Base-by-base conservation (phyloP, 92 coral and sea anemone species). In the Diadumene lineata region DNA sequence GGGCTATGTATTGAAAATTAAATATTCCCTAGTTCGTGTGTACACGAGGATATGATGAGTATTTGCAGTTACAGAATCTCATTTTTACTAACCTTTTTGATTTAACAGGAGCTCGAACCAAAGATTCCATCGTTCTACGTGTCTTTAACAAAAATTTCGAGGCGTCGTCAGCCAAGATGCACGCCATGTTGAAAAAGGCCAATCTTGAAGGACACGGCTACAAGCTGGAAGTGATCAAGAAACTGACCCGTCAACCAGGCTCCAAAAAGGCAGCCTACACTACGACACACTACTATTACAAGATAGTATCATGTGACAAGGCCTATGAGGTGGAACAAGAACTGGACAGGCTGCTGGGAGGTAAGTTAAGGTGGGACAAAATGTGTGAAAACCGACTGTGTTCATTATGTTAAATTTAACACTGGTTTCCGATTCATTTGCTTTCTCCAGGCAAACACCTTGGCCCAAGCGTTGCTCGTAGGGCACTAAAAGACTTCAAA, bases 161-260 rank as follows among this genome's bases (percentile, higher is more conserved):
- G 3, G 15, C 2, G 70, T 57, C 69, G 1, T 80, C 67, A 38
- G 56, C 27, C 4, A 66, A 81, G 72, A 66, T 74, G 60, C 70
- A 19, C 29, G 58, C 31, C 19, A 16, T 74, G 11, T 43, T 81
- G 19, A 29, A 74, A 61, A 30, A 81, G 43, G 85, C 80, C 31
- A 30, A 81, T 64, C 81, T 81, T 2, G 64, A 28, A 16, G 60
- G 74, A 1, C 79, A 66, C 28, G 85, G 85, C 7, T 81, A 63
- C 80, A 19, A 38, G 56, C 33, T 53, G 63, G 79, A 74, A 29
- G 70, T 60, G 25, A 74, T 43, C 22, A 74, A 69, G 2, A n/a
- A 11, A 43, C 21, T 74, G 30, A 44, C 19, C 8, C 48, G 43
- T 21, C 56, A 17, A 53, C 68, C 77, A 72, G 66, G 50, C 48